Base-by-base conservation (phyloP, 1,140 invertebrate genomes). In the Euglossa dilemma region DNA sequence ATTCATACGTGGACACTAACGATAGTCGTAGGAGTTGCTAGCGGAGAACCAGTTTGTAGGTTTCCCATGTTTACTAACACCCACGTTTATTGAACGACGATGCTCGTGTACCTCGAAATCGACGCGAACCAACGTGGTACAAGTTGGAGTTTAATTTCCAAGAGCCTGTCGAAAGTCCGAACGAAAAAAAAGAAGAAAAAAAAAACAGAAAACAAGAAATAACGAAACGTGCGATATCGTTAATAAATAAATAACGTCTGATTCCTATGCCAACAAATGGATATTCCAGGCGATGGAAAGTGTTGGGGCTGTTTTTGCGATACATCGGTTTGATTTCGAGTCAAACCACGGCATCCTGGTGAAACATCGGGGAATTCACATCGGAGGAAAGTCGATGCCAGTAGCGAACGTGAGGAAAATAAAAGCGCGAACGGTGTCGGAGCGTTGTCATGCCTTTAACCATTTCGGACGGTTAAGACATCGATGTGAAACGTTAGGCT, bases 1-100 rank as follows among this genome's bases (percentile, higher is more conserved):
- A 89, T 89, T 89, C 88, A 89, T 89, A 84, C 85, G 86, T 81
- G 88, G 87, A 89, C 87, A 86, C 63, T 88, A 88, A 89, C 78
- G 88, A 87, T 80, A 86, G 87, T 88, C 77, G 81, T 56, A 77
- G 84, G 66, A 83, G 77, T 84, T 89, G 61, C 80, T 79, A 77
- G 54, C 59, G 72, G 81, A 61, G 81, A 82, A 86, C 77, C 85
- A 82, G 84, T 89, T 89, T 86, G 87, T 88, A 82, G 87, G 63
- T 86, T 88, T 89, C 84, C 87, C 84, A 72, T 89, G 88, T 89
- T 89, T 86, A 85, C 85, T 74, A 88, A 88, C 84, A 78, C 76
- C 82, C 56, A 12, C 75, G 69, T 84, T 80, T 67, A 80, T 84
- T 4, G 61, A 66, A 57, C 76, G 52, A 84, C 67, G 77, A 84